Evolutionary conservation across 2,113 vertebrate genomes (phyloP), one percentile per base, ranked within the genome.

Genomic region (Poeciliopsis retropinna): DNA sequence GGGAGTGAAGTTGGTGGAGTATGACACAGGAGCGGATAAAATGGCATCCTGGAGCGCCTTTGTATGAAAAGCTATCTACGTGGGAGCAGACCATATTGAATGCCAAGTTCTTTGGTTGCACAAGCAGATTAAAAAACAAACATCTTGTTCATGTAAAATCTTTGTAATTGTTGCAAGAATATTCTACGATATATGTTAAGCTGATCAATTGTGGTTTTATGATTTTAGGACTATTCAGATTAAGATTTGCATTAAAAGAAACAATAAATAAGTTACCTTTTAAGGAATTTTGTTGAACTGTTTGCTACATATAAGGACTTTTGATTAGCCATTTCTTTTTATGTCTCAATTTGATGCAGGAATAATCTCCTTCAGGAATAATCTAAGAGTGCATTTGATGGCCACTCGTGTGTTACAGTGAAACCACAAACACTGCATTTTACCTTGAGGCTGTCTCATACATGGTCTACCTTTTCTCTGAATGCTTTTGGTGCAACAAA

Each of bases 31-130:
- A 70, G 75, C 39, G 12, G 64, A 81, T 82, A 78, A 84, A 74
- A 60, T 67, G 11, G 37, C 57, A 78, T 82, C 70, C 77, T 64
- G 44, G n/a, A 81, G 54, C 32, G 62, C 30, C 60, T 73, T 75
- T 83, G 77, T 80, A 41, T 30, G 39, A 78, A 73, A 67, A 78
- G 62, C 67, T 54, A 64, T 65, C 37, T 80, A 28, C 73, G 57
- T 66, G 69, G 67, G 78, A 65, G 27, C 39, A 60, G 65, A 0
- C n/a, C 57, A 47, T 7, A 19, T 6, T 22, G 71, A 34, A 72
- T 73, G 44, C 51, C 67, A 57, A 51, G 3, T 2, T 39, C 47
- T 47, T 47, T 64, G 47, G 13, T 64, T 69, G 10, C 31, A 19
- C 25, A 57, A 57, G 81, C 29, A 80, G 75, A 71, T 41, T 15